Base-by-base conservation (phyloP, 2,113 vertebrate species). In the Clarias gariepinus region DNA sequence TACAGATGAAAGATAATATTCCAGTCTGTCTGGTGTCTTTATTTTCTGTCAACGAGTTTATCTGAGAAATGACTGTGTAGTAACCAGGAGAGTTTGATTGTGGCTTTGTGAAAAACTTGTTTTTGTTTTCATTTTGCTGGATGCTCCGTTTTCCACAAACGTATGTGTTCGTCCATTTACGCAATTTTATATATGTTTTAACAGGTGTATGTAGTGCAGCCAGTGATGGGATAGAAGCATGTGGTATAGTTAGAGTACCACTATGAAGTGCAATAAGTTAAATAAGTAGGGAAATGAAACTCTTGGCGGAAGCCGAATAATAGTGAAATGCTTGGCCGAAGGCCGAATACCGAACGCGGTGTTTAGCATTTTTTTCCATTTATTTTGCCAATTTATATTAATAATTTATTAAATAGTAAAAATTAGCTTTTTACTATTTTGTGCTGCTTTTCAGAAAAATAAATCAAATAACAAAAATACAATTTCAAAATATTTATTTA, bases 1-100 rank as follows among this genome's bases (percentile, higher is more conserved):
- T 81, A 58, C 77, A 79, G 55, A 79, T 58, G 21, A 58, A 58
- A 58, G 55, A 58, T 79, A 58, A 79, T 58, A 33, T 19, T 58
- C 1, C 8, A 3, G 16, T 33, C 55, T 33, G 53, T 53, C 18
- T 79, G 11, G 77, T 58, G 55, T 79, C 33, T 28, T 77, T 58
- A 55, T 77, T 77, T 28, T 77, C 74, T 9, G 13, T 16, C 74
- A 55, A 16, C 52, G 19, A 28, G 52, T 55, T 57, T 55, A 78
- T 28, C 74, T 18, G 74, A 3, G 47, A 53, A 52, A 41, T 47
- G 71, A 74, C 19, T 52, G 36, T 41, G 19, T 10, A 47, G 19
- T 21, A 4, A 25, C 71, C 71, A 15, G 41, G 23, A n/a, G 41
- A 76, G 10, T 5, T 52, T 3, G 0, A 52, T 11, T 3, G 5